Evolutionary conservation across 2,888 invertebrate genomes (phyloP).

Genomic region (Cryptocephalus moraei): DNA sequence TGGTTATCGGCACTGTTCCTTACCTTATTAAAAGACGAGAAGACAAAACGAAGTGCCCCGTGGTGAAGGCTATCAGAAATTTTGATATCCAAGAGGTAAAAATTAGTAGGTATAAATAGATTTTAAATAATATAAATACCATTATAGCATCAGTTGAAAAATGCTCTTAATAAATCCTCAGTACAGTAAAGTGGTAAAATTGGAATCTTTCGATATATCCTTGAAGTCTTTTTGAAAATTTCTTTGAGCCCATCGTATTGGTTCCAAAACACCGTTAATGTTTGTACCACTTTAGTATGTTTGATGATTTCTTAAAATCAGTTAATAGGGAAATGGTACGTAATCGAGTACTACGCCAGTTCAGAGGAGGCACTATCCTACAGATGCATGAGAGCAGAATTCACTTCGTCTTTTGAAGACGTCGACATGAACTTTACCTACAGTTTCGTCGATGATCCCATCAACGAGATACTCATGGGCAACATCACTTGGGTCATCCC

Average conservation of each 20-base stretch:
- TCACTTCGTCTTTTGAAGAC: constrained; percentile 48
- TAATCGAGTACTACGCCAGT: constrained; percentile 82
- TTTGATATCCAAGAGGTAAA: constrained; percentile 65
- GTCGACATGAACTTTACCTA: constrained; percentile 86
- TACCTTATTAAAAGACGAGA: constrained; percentile 33
- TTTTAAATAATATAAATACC: too few species aligned
- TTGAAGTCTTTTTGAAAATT: too few species aligned
- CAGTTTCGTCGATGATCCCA: constrained; percentile 74
- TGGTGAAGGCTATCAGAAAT: constrained; percentile 68
- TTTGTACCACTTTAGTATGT: too few species aligned
- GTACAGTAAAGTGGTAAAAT: too few species aligned
- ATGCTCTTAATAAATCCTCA: too few species aligned
- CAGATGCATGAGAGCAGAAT: constrained; percentile 73
- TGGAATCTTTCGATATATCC: too few species aligned
- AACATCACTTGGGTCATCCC: constrained; percentile 83
- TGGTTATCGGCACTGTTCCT: too few species aligned
- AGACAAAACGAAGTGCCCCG: constrained; percentile 61
- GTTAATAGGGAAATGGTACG: constrained; percentile 77
- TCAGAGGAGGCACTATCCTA: constrained; percentile 79
- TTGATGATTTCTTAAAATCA: constrained; percentile 31
- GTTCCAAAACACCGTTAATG: too few species aligned
- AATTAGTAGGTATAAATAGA: constrained; percentile 1
- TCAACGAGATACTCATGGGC: constrained; percentile 67
- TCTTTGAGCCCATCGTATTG: too few species aligned
- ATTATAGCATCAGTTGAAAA: too few species aligned